phyloP scores from a whole-genome alignment of 2,113 vertebrate genomes.

The Lethenteron reissneri region DNA sequence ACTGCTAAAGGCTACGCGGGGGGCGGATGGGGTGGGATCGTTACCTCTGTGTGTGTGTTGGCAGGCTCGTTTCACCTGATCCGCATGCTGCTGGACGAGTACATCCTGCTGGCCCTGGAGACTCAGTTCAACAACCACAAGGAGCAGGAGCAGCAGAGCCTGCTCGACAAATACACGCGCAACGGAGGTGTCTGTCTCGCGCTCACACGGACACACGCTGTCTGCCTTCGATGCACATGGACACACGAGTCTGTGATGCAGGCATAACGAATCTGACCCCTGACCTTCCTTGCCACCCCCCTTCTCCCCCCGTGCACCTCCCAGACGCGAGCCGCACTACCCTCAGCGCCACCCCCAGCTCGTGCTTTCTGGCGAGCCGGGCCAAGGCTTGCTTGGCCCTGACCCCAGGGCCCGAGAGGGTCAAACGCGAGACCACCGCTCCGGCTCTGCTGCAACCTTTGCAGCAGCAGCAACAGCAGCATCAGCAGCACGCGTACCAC shows the following conservation, averaged over 20 bases:
- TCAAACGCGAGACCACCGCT: too few species aligned
- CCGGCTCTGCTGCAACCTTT: too few species aligned
- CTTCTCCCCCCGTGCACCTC: slow-evolving; percentile 13
- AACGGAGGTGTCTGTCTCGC: slow-evolving; percentile 45
- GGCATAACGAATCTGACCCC: background rate
- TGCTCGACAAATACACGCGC: slow-evolving; percentile 92
- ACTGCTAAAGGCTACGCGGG: too few species aligned
- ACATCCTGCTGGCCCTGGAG: slow-evolving; percentile 84
- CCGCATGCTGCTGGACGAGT: slow-evolving; percentile 89
- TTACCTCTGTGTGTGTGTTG: slow-evolving; percentile 7
- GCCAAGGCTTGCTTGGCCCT: slow-evolving; percentile 30
- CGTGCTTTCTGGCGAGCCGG: slow-evolving; percentile 85
- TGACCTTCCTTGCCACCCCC: background rate
- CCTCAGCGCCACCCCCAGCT: slow-evolving; percentile 74
- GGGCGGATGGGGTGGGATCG: too few species aligned
- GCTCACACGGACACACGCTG: background rate
- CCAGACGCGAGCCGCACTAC: slow-evolving; percentile 85
- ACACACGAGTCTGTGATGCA: background rate
- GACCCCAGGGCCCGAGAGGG: slow-evolving; percentile 24
- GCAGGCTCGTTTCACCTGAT: slow-evolving; percentile 94
- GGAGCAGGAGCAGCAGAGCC: slow-evolving; percentile 85
- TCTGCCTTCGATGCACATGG: background rate
- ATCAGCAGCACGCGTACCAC: too few species aligned
- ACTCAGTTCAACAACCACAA: slow-evolving; percentile 98
- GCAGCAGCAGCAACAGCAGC: too few species aligned